These are phyloP conservation scores for Dendrolimus kikuchii DNA, from an alignment of 1,140 invertebrate species.

Conservation along the genomic window DNA sequence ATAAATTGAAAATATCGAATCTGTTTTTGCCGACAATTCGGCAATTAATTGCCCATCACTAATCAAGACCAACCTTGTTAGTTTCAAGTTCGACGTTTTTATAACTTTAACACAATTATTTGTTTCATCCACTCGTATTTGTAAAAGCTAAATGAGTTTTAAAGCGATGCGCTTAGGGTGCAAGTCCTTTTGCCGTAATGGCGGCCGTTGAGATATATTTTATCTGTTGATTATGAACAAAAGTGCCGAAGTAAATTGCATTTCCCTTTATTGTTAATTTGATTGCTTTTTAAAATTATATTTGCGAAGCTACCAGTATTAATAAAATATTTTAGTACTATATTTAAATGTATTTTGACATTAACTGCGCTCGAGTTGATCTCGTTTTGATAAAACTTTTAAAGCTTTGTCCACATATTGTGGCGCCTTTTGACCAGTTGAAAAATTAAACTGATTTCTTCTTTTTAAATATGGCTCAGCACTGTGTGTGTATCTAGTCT, in stretches of 20 bases:
- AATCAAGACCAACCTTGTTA: conserved; percentile 40
- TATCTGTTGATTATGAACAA: conserved; percentile 2
- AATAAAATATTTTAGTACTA: not conserved
- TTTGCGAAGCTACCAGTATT: conserved; percentile 11
- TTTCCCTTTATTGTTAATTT: conserved; percentile 20
- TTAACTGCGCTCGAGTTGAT: no score
- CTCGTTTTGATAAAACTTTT: no score
- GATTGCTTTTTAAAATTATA: conserved; percentile 14
- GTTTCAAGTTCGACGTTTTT: conserved; percentile 28
- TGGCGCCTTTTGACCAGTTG: no score
- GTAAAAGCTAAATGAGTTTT: conserved; percentile 8
- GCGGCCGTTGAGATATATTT: not conserved
- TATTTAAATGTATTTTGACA: no score
- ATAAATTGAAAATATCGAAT: no score
- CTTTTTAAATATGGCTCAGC: no score
- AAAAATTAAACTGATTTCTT: no score
- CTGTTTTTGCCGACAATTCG: no score
- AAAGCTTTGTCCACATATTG: no score
- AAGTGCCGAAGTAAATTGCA: conserved; percentile 17
- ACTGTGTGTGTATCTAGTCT: no score
- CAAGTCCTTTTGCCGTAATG: conserved; percentile 1
- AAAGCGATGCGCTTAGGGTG: conserved; percentile 7
- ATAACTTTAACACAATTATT: conserved; percentile 19
- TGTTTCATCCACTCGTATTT: conserved; percentile 1
- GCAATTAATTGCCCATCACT: no score